These are phyloP conservation scores for Gulo gulo DNA, from an alignment of 2,113 vertebrate species.

Conservation along the genomic window DNA sequence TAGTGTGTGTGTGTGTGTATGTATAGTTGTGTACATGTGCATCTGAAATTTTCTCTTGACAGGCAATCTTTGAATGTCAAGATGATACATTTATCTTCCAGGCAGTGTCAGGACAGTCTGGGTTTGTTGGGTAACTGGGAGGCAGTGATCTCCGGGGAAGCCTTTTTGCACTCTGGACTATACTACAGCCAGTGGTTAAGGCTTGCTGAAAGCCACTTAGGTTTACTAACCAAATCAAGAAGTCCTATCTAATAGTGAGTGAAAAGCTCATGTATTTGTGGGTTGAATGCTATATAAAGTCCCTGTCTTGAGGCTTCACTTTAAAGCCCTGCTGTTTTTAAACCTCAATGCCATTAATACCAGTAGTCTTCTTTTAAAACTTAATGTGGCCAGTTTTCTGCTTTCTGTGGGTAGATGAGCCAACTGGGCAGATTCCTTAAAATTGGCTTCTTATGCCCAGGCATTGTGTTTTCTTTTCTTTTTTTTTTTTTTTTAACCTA, in stretches of 20 bases:
- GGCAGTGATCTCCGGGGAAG: constrained; percentile 28
- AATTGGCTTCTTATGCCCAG: neutral
- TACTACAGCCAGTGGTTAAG: constrained; percentile 3
- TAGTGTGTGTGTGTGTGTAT: neutral
- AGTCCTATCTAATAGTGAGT: neutral
- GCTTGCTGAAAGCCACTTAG: constrained; percentile 29
- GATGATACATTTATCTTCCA: neutral
- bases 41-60: constrained; percentile 26
- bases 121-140: constrained; percentile 45
- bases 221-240: constrained; percentile 47
- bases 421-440: neutral
- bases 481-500: neutral
- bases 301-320: constrained; percentile 3
- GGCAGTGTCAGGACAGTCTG: constrained; percentile 18
- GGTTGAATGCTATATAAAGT: constrained; percentile 41
- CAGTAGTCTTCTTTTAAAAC: neutral
- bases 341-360: neutral
- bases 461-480: neutral
- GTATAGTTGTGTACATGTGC: neutral
- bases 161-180: neutral
- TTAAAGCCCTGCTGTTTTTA: constrained; percentile 29
- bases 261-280: neutral
- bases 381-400: neutral
- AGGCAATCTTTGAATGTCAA: constrained; percentile 33
- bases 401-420: neutral